Evolutionary conservation across 2,888 invertebrate genomes (phyloP), one percentile per base, ranked within the genome.

Genomic region (Tortrix viridana): DNA sequence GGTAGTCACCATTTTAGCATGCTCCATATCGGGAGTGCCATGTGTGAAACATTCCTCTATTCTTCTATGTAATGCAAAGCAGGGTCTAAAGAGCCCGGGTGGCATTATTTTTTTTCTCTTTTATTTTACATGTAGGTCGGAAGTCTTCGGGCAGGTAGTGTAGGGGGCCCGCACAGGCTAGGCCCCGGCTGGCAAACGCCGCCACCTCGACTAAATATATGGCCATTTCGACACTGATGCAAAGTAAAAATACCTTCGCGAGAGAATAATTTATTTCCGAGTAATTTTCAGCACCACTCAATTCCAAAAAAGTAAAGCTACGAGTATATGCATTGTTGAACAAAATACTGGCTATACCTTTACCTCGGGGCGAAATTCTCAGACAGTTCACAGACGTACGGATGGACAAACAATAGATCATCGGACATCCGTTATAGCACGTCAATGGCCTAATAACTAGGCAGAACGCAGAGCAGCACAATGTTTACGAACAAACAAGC

Each of bases 331-430:
- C 32, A 12, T 47, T 60, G 55, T 64, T 64, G 54, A 37, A 65
- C 55, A 52, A 49, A 67, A 68, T 70, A 70, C 59, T 53, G 55
- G 66, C 58, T 66, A 65, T 65, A 49, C 19, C 41, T 41, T n/a
- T 56, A 71, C 67, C 70, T 76, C 72, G 76, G 80, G 77, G 79
- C 82, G 73, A 76, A 82, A 85, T 86, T 85, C 83, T 81, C 79
- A 85, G 85, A 85, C 83, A 74, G 67, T 71, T 69, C 73, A 75
- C 73, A 80, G 73, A 79, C 78, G 69, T 71, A 54, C 32, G 37
- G 46, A 60, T 76, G 79, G 77, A 79, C 75, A 85, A 82, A 89
- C 87, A 88, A 90, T 88, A 86, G 85, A 87, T 82, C 81, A 84
- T 84, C 85, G 79, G 76, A 79, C 79, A 81, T 85, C 85, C 84